A percentile compares a stretch with the other conserved stretches of the same genome.
Evolutionary conservation across 2,113 vertebrate species (phyloP).

Genomic region (Falco punctatus): DNA sequence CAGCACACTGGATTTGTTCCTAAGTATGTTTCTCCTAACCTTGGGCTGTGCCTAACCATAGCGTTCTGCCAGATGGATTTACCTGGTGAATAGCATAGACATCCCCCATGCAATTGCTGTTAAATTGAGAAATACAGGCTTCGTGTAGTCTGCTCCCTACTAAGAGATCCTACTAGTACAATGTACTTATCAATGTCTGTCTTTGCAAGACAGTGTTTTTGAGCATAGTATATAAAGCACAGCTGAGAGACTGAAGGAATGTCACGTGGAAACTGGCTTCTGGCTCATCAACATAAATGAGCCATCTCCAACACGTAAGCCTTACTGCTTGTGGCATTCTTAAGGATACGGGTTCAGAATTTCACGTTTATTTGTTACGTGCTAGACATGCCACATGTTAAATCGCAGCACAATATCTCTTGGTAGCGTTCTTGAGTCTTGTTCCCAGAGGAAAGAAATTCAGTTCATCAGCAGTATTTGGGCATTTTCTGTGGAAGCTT

Average conservation of each 20-base stretch:
- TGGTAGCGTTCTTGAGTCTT: not conserved
- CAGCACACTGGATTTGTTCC: not conserved
- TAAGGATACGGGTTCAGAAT: not conserved
- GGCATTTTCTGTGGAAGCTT: not conserved
- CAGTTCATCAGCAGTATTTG: not conserved
- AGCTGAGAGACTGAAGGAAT: constrained; percentile 13
- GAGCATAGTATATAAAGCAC: not conserved
- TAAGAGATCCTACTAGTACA: not conserved
- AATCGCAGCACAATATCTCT: accelerated
- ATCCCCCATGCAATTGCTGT: not conserved
- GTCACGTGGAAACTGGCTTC: not conserved
- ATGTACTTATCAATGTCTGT: not conserved
- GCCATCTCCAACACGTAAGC: not conserved
- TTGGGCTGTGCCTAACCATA: not conserved
- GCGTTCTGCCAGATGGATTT: constrained; percentile 36
- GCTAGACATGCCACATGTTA: not conserved
- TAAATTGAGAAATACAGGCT: not conserved
- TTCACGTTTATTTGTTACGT: not conserved
- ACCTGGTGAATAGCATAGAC: not conserved
- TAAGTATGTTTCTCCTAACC: not conserved
- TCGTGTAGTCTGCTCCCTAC: not conserved
- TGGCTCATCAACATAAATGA: not conserved
- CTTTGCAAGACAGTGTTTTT: not conserved
- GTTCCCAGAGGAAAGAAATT: not conserved
- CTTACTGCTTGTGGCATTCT: not conserved